A percentile compares a stretch with the other conserved stretches of the same genome.
Conservation (phyloP, 2,888 invertebrate genomes). For the Molorchus minor region DNA sequence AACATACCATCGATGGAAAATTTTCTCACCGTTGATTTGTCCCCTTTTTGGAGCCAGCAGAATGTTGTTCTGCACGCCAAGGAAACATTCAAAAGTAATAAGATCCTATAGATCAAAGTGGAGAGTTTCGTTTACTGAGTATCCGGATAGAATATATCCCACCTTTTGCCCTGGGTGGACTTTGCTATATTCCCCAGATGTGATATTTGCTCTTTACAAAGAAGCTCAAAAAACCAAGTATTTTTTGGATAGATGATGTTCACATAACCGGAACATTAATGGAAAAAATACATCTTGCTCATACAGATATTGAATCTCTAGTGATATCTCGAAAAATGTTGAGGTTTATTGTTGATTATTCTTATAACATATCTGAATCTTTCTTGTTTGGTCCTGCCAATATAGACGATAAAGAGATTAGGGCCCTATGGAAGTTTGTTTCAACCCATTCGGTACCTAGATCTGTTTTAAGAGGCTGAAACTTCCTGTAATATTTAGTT, state of each 20-base stretch:
- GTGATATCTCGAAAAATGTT: conserved; percentile 42
- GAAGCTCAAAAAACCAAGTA: conserved; percentile 68
- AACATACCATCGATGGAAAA: conserved; percentile 71
- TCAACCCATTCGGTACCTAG: conserved; percentile 45
- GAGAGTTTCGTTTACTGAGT: conserved; percentile 77
- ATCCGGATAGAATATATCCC: conserved; percentile 72
- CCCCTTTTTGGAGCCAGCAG: conserved; percentile 70
- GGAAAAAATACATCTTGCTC: conserved; percentile 66
- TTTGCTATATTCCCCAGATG: conserved; percentile 69
- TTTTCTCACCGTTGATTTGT: conserved; percentile 68
- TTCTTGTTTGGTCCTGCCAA: conserved; percentile 69
- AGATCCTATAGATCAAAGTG: conserved; percentile 77
- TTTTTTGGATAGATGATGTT: conserved; percentile 81
- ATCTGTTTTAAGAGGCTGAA: conserved; percentile 37
- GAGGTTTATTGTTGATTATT: conserved; percentile 33
- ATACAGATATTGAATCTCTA: conserved; percentile 60
- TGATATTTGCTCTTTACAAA: conserved; percentile 62
- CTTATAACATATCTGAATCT: conserved; percentile 47
- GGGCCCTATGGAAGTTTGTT: conserved; percentile 64
- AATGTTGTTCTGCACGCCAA: conserved; percentile 72
- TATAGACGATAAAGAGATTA: conserved; percentile 63
- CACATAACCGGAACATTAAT: conserved; percentile 73
- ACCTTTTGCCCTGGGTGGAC: conserved; percentile 79
- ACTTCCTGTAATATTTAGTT: background rate
- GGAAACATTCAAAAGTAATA: conserved; percentile 38